phyloP scores from a whole-genome alignment of 2,797 vertebrate genomes.

The Caiman crocodilus region DNA sequence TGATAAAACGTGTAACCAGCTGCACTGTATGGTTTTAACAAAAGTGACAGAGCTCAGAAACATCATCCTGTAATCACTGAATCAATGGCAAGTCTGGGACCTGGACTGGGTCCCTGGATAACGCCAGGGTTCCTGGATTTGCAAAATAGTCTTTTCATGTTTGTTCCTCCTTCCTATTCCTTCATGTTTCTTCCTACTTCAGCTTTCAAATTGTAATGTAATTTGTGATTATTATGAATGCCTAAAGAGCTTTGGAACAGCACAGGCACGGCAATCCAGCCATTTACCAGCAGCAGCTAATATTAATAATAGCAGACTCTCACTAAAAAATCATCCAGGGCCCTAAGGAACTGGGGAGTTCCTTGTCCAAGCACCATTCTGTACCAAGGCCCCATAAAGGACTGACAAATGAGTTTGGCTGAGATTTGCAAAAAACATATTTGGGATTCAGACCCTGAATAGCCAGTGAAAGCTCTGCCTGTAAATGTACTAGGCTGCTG shows the following conservation, averaged over 20 bases:
- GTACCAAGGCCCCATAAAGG: not conserved
- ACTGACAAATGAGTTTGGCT: not conserved
- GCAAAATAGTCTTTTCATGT: not conserved
- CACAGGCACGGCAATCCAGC: not conserved
- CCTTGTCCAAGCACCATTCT: not conserved
- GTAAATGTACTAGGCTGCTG: not conserved
- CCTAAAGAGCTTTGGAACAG: slow-evolving; percentile 20
- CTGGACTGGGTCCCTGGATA: not conserved
- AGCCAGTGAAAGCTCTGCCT: not conserved
- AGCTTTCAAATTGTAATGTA: not conserved
- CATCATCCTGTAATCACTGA: not conserved
- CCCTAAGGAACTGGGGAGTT: not conserved
- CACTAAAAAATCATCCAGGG: not conserved
- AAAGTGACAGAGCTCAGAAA: not conserved
- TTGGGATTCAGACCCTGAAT: not conserved
- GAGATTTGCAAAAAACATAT: slow-evolving; percentile 14
- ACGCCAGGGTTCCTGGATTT: not conserved
- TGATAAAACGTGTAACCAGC: not conserved
- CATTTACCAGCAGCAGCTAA: slow-evolving; percentile 7
- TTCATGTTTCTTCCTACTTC: no score
- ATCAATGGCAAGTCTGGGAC: not conserved
- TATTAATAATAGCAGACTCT: not conserved
- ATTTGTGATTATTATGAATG: not conserved
- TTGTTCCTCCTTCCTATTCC: not conserved
- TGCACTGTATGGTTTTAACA: slow-evolving; percentile 8